phyloP scores from a whole-genome alignment of 2,797 vertebrate genomes.

The Heliangelus exortis region DNA sequence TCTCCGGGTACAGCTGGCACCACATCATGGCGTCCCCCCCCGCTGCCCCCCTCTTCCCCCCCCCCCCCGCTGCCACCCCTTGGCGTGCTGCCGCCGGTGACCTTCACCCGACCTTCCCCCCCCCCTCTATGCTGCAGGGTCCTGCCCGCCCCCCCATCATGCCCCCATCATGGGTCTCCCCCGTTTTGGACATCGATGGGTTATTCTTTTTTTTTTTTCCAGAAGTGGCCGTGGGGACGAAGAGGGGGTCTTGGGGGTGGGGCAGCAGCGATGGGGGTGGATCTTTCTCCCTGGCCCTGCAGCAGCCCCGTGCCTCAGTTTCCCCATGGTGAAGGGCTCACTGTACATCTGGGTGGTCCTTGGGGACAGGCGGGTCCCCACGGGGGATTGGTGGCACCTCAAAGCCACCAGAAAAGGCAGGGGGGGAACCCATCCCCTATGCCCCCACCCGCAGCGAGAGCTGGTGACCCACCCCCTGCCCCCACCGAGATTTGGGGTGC shows the following conservation, averaged over 20 bases:
- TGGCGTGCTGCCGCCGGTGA: background rate
- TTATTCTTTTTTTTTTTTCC: background rate
- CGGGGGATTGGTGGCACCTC: background rate
- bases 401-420: rapidly evolving
- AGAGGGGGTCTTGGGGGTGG: too few relatives aligned
- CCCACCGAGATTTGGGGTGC: rapidly evolving
- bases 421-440: background rate
- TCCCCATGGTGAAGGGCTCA: background rate
- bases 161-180: background rate
- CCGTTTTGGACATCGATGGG: rapidly evolving
- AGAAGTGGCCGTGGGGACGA: background rate
- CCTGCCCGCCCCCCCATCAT: background rate
- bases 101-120: constrained; percentile 58
- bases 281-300: background rate
- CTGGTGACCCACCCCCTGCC: background rate
- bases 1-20: constrained; percentile 64
- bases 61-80: background rate
- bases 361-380: rapidly evolving
- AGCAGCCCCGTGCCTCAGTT: background rate
- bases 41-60: background rate
- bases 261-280: background rate
- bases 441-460: too few relatives aligned
- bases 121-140: background rate
- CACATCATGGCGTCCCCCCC: background rate
- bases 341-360: rapidly evolving